Evolutionary conservation across 2,113 vertebrate species (phyloP).

Genomic region (Columbina picui): DNA sequence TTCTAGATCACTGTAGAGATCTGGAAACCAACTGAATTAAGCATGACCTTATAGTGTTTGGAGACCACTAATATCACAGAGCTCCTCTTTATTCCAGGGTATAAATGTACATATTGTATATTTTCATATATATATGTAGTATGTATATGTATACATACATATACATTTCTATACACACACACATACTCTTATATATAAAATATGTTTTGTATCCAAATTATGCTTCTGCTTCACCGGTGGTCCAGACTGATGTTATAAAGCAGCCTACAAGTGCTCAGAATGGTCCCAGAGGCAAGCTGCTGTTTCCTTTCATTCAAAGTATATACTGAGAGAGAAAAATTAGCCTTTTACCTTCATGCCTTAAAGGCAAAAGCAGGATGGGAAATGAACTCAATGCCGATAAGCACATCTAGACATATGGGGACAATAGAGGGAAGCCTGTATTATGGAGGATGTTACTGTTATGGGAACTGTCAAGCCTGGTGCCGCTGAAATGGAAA

Average conservation of each 20-base stretch:
- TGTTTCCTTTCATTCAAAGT: neutral
- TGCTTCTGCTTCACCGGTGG: neutral
- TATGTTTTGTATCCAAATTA: neutral
- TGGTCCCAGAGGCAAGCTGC: neutral
- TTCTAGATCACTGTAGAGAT: neutral
- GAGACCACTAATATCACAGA: neutral
- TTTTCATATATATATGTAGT: neutral
- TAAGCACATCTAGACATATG: neutral
- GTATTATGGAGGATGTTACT: slow-evolving; percentile 20
- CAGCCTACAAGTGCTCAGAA: neutral
- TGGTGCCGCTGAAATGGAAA: slow-evolving; percentile 33
- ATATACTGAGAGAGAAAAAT: neutral
- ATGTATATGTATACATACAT: neutral
- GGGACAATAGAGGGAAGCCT: slow-evolving; percentile 61
- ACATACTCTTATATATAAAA: neutral
- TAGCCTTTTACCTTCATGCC: neutral
- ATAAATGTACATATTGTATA: rapidly evolving
- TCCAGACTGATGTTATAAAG: neutral
- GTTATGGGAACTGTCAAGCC: slow-evolving; percentile 33
- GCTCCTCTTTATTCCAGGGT: neutral
- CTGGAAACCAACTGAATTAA: neutral
- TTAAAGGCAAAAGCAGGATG: slow-evolving; percentile 19
- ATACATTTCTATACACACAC: neutral
- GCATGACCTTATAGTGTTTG: neutral
- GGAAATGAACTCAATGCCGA: slow-evolving; percentile 1